Base-by-base conservation (phyloP, 2,888 invertebrate genomes). In the Rhorus exstirpatorius region DNA sequence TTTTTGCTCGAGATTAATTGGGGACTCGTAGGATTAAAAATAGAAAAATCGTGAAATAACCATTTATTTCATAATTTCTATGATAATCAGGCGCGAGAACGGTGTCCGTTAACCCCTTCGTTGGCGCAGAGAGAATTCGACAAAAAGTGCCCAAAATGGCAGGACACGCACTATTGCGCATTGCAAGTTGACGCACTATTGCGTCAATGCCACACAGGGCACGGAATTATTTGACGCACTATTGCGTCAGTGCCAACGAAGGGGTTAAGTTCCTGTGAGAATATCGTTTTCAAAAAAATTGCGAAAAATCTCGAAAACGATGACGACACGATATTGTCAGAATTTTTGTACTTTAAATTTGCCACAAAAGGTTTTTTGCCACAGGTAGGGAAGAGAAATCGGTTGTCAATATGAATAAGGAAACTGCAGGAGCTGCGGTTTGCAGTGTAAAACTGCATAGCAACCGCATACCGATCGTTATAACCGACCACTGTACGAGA, bases 371-470 rank as follows among this genome's bases (percentile, higher is more conserved):
- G 6, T n/a, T n/a, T n/a, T n/a, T n/a, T n/a, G n/a, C n/a, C n/a
- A n/a, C n/a, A n/a, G n/a, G n/a, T n/a, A n/a, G 8, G 10, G 12
- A 49, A 24, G 10, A 19, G 10, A 24, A 31, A 51, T 49, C 7
- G 2, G 19, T 67, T 19, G 49, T 19, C 12, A 26, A 31, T 49
- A 78, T 44, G 44, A n/a, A n/a, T n/a, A 44, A 63, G 70, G 24
- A 55, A 71, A 72, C 26, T 38, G 41, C 24, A 10, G 41, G 46
- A 60, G 55, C 31, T 31, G 61, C 31, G 55, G 65, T 74, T 74
- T 65, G 41, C 46, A 67, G n/a, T n/a, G 65, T 41, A 41, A 78
- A 68, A 51, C 58, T 46, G 80, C 80, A 81, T 81, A 76, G 80
- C 80, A 81, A 81, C 80, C 80, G 63, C 63, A 44, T 21, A 63